These are phyloP conservation scores for Drosophila mimetica DNA, from an alignment of 2,888 invertebrate genomes.

Conservation along the genomic window DNA sequence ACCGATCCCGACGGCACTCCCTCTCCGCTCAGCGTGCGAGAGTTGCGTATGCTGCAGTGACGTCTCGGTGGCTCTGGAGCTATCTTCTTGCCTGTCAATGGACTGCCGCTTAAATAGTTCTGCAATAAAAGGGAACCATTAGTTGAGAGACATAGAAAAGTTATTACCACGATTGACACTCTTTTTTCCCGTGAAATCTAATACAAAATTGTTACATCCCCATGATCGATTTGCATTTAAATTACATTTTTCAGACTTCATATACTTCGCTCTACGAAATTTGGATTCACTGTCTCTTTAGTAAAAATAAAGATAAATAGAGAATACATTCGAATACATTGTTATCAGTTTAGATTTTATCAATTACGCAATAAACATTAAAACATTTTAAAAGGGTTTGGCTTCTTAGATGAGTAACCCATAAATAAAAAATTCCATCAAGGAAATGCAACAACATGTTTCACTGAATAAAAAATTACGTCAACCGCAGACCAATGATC, in stretches of 20 bases:
- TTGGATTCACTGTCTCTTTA: no score
- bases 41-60: constrained; percentile 86
- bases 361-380: neutral
- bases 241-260: no score
- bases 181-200: neutral
- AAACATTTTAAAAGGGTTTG: neutral
- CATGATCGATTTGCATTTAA: no score
- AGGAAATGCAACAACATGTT: no score
- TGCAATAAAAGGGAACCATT: constrained; percentile 42
- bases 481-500: neutral
- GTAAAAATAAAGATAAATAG: no score
- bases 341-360: neutral
- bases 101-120: constrained; percentile 88
- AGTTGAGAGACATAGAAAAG: neutral
- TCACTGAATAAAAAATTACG: neutral
- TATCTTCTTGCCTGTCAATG: constrained; percentile 90
- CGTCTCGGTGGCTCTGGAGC: constrained; percentile 93
- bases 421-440: neutral
- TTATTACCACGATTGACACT: neutral
- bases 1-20: constrained; percentile 47
- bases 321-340: no score
- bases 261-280: no score
- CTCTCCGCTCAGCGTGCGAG: constrained; percentile 73
- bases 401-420: neutral
- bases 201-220: no score